phyloP scores from a whole-genome alignment of 2,797 vertebrate species.

The Sylvilagus floridanus region DNA sequence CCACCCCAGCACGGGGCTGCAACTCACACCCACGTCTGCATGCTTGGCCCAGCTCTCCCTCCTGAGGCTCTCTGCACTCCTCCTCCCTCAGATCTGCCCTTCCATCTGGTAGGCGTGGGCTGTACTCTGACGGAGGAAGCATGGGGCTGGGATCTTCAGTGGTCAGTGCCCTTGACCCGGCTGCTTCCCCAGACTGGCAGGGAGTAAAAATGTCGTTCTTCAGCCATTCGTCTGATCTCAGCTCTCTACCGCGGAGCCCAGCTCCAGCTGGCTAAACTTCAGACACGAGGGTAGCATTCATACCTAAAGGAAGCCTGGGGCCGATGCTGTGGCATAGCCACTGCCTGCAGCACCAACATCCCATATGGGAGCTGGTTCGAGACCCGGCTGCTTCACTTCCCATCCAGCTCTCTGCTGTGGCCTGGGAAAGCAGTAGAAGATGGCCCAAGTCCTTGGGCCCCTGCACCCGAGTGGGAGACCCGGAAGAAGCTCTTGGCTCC shows the following conservation, averaged over 20 bases:
- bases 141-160: not conserved
- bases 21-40: not conserved
- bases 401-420: no score
- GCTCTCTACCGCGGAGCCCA: not conserved
- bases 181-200: not conserved
- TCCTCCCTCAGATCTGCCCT: not conserved
- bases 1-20: not conserved
- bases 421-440: no score
- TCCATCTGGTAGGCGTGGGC: not conserved
- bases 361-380: no score
- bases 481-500: no score
- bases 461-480: no score
- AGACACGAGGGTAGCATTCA: not conserved
- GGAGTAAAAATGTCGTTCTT: not conserved
- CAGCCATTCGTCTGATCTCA: not conserved
- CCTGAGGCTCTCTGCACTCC: not conserved
- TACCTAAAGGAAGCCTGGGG: no score
- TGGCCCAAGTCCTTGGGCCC: no score
- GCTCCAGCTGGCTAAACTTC: not conserved
- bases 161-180: not conserved
- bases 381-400: no score
- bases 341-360: no score
- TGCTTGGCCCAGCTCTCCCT: not conserved
- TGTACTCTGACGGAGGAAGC: not conserved
- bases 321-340: not conserved